phyloP scores from a whole-genome alignment of 1,140 invertebrate species.

The Teleogryllus occipitalis region DNA sequence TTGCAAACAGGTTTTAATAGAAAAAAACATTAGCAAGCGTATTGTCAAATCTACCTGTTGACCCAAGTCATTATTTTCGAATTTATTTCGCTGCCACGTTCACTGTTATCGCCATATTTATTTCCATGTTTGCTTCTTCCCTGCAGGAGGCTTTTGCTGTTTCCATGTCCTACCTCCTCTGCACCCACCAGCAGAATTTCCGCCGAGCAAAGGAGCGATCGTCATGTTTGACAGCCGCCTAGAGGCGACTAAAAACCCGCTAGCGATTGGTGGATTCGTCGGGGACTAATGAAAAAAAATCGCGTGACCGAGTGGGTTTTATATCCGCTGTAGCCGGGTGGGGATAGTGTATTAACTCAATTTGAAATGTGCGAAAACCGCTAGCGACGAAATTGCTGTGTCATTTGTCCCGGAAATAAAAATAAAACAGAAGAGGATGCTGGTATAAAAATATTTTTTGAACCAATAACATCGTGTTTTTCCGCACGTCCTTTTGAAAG shows the following conservation, averaged over 20 bases:
- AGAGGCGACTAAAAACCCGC: background rate
- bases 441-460: background rate
- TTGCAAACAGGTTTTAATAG: no score
- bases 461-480: background rate
- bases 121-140: no score
- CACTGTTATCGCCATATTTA: no score
- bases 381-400: background rate
- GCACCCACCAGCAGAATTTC: no score
- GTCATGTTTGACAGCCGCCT: background rate
- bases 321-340: background rate
- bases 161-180: no score
- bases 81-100: no score
- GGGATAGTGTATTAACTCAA: background rate
- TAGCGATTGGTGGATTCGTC: background rate
- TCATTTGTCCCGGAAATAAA: background rate
- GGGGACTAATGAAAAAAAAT: background rate
- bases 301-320: background rate
- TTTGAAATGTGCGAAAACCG: background rate
- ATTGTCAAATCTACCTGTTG: no score
- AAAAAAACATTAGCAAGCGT: no score
- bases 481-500: background rate
- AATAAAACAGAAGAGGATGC: background rate
- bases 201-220: background rate
- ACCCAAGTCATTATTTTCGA: no score
- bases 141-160: no score